Conservation (phyloP, 1,140 invertebrate genomes). For the Brachionus rotundiformis region DNA sequence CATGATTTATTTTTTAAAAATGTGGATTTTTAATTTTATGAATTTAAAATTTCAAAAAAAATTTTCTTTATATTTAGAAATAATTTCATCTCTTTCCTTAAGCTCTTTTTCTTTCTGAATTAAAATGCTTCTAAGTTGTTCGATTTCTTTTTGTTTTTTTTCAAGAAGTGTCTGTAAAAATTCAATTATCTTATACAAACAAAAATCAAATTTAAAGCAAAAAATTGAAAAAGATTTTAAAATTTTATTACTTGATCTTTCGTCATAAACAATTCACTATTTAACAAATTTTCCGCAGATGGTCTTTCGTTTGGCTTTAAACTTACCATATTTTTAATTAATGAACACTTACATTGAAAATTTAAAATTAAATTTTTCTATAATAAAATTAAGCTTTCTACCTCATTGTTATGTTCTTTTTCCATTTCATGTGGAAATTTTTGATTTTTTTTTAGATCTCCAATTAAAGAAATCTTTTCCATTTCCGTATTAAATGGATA, state of each 20-base stretch:
- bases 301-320: slow-evolving; percentile 55
- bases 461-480: slow-evolving; percentile 71
- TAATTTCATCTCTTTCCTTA: not conserved
- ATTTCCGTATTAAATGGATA: slow-evolving; percentile 84
- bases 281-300: slow-evolving; percentile 56
- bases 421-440: not conserved
- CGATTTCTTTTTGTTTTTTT: not conserved
- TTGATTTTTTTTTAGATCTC: not conserved
- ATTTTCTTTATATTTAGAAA: not conserved
- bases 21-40: no score
- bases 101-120: not conserved
- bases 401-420: not conserved
- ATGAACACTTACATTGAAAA: slow-evolving; percentile 58
- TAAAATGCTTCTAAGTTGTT: slow-evolving; percentile 14
- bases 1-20: no score
- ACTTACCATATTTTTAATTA: slow-evolving; percentile 55
- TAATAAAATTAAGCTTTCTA: no score
- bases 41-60: no score
- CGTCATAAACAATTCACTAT: slow-evolving; percentile 57
- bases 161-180: not conserved
- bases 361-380: not conserved
- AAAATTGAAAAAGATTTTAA: no score
- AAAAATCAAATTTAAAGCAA: not conserved
- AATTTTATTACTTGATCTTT: slow-evolving; percentile 59
- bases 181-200: slow-evolving; percentile 14